Base-by-base conservation (phyloP, 2,888 invertebrate species). In the Caenorhabditis angaria region DNA sequence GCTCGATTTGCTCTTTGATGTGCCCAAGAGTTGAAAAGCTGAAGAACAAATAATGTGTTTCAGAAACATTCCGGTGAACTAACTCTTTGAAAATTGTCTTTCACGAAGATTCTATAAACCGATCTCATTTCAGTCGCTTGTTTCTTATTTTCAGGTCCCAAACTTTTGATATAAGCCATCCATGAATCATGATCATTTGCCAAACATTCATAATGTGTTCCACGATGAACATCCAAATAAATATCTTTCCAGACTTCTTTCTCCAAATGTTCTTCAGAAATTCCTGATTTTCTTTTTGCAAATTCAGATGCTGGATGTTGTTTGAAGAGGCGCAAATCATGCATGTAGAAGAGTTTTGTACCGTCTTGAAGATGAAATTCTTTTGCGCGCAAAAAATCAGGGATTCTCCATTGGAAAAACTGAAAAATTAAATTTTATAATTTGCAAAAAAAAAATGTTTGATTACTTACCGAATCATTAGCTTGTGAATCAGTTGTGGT, bases 161-260 rank as follows among this genome's bases (percentile, higher is more conserved):
- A 32, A n/a, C 20, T 28, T 27, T 56, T n/a, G 32, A 56, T 29
- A 20, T 32, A 18, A 20, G 8, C 18, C 20, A 5, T 5, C 55
- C 55, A 56, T 4, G 32, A 20, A 22, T 12, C 32, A 3, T 29
- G n/a, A 20, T 24, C 24, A 20, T 32, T 29, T 20, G 55, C 55
- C 29, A 56, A 6, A 29, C 29, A 56, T 22, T 56, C 55, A 14
- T n/a, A 56, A 22, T 56, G 55, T 20, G 6, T 8, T n/a, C 55
- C 55, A 18, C 32, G 55, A 8, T 8, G 20, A 32, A 32, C 14
- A 3, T 56, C 20, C 2, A 32, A n/a, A 32, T 56, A 56, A n/a
- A 56, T 32, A n/a, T n/a, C 6, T 32, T 1, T 32, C 55, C 55
- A 56, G n/a, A 32, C 20, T 18, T 3, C 55, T 3, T 20, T 20